phyloP scores from a whole-genome alignment of 2,113 vertebrate species.

The Aythya baeri region DNA sequence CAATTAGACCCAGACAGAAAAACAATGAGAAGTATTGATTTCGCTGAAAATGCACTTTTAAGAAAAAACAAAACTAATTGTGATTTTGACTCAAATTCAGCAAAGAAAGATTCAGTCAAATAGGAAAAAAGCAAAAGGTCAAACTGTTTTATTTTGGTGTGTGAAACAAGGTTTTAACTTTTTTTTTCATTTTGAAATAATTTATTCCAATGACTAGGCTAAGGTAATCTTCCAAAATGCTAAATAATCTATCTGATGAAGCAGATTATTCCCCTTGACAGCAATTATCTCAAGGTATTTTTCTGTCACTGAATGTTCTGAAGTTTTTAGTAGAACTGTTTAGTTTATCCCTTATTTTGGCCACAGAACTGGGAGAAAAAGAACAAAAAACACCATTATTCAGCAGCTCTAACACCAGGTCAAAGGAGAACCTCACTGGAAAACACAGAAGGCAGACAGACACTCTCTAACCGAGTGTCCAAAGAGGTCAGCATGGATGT shows the following conservation, averaged over 20 bases:
- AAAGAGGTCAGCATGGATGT: neutral
- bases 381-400: neutral
- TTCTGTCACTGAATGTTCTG: neutral
- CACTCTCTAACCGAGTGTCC: neutral
- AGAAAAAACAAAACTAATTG: neutral
- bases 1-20: neutral
- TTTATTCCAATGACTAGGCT: neutral
- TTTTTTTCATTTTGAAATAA: neutral
- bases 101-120: neutral
- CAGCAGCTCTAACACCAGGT: constrained; percentile 33
- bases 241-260: neutral
- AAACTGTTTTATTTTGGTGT: neutral
- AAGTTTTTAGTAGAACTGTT: neutral
- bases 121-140: neutral
- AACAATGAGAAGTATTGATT: neutral
- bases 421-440: neutral
- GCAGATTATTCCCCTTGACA: neutral
- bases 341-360: neutral
- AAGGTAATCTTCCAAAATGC: neutral
- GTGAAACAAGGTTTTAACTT: neutral
- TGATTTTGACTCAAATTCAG: neutral
- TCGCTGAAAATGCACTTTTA: neutral
- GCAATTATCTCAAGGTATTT: neutral
- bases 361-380: neutral
- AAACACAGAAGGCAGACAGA: neutral